Base-by-base conservation (phyloP, 37 sponge, comb jelly and placozoan species). In the Aphrocallistes beatrix region DNA sequence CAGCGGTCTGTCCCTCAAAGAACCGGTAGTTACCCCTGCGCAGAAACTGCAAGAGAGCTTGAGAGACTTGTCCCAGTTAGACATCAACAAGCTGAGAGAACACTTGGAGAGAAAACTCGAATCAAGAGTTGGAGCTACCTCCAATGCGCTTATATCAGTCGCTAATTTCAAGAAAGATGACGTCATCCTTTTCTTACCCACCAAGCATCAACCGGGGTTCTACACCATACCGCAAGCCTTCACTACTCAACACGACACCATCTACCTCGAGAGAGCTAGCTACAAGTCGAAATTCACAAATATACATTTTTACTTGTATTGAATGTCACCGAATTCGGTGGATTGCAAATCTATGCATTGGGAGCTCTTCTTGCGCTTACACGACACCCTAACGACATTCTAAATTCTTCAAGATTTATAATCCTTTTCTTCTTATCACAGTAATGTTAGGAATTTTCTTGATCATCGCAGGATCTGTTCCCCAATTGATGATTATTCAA, bases 31-130 rank as follows among this genome's bases (percentile, higher is more conserved):
- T 32, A 25, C 75, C n/a, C 75, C 75, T 19, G 75, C n/a, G 75
- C 75, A 60, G 34, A 60, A 60, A 28, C n/a, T 60, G 34, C 75
- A 60, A 30, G 75, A 60, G n/a, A 60, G 75, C n/a, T 60, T 60
- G 21, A 60, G 75, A 60, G 75, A 60, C n/a, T 60, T 60, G 75
- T 60, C 75, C 10, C 75, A 60, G 8, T 32, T 60, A 6, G 75
- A 60, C n/a, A 19, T 60, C 3, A 60, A 60, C 34, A 60, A 60
- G n/a, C 75, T 60, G 34, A 60, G n/a, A 60, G 75, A 32, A 60
- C 17, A 60, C 10, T 6, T 60, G 10, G 75, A 60, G 34, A 60
- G n/a, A 28, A 60, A 60, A 60, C n/a, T 60, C 3, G 75, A 60
- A 32, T 25, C 10, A 25, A 60, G 34, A 60, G 34, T 30, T 28